These are phyloP conservation scores for Sycobia sp. DNA, from an alignment of 1,140 invertebrate genomes.

Conservation along the genomic window DNA sequence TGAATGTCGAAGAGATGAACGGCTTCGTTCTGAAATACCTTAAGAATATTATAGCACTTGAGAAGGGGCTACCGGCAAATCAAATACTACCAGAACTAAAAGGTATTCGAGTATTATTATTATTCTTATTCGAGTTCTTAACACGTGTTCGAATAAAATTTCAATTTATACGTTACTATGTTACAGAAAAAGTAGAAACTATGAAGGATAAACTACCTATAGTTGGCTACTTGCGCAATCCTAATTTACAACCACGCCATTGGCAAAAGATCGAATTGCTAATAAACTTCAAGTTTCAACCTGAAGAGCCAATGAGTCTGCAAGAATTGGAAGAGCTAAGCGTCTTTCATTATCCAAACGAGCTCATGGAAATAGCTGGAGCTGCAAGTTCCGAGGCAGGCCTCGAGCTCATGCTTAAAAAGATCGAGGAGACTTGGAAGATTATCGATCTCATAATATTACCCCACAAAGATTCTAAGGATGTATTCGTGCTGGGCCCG, in stretches of 20 bases:
- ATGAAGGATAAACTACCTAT: slow-evolving; percentile 80
- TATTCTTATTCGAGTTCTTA: too few relatives aligned
- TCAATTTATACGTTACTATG: too few relatives aligned
- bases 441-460: slow-evolving; percentile 77
- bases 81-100: slow-evolving; percentile 76
- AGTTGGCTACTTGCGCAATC: slow-evolving; percentile 77
- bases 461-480: slow-evolving; percentile 78
- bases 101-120: too few relatives aligned
- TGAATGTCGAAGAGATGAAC: slow-evolving; percentile 75
- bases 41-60: slow-evolving; percentile 76
- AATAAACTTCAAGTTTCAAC: slow-evolving; percentile 72
- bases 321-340: slow-evolving; percentile 71
- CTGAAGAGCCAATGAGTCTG: slow-evolving; percentile 67
- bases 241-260: slow-evolving; percentile 74
- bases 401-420: slow-evolving; percentile 78
- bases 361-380: slow-evolving; percentile 80
- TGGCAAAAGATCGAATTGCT: slow-evolving; percentile 82
- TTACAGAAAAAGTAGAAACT: slow-evolving; percentile 70
- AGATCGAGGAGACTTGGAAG: slow-evolving; percentile 84
- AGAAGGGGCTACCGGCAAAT: slow-evolving; percentile 78
- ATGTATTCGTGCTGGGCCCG: slow-evolving; percentile 80
- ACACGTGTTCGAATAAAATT: too few relatives aligned
- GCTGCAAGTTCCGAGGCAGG: slow-evolving; percentile 84
- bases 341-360: slow-evolving; percentile 73
- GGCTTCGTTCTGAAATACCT: slow-evolving; percentile 69